Evolutionary conservation across 2,888 invertebrate species (phyloP).

Genomic region (Peribatodes rhomboidaria): DNA sequence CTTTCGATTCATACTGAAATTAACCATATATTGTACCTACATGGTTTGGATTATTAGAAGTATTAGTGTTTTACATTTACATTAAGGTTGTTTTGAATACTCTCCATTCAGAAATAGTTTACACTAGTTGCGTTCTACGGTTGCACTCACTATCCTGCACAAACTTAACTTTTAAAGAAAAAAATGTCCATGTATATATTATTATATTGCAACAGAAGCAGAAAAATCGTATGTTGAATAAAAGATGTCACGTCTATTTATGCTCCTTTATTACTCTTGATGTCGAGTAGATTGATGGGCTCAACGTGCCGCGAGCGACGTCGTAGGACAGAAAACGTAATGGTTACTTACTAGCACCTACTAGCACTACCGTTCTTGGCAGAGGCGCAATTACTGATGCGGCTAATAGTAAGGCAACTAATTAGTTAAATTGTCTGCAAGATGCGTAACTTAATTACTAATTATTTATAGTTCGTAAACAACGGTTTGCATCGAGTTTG

Average conservation of each 20-base stretch:
- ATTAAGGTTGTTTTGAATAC: too few relatives aligned
- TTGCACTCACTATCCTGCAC: too few relatives aligned
- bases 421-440: constrained; percentile 35
- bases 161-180: too few relatives aligned
- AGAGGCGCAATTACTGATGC: constrained; percentile 26
- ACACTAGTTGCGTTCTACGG: too few relatives aligned
- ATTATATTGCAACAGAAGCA: constrained; percentile 27
- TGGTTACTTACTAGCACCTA: constrained; percentile 16
- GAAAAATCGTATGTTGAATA: constrained; percentile 33
- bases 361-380: constrained; percentile 28
- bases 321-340: constrained; percentile 15
- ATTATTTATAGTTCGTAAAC: constrained; percentile 12
- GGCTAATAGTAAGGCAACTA: constrained; percentile 19
- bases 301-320: constrained; percentile 29
- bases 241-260: constrained; percentile 38
- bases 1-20: too few relatives aligned
- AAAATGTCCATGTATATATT: too few relatives aligned
- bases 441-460: constrained; percentile 16
- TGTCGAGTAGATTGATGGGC: constrained; percentile 39
- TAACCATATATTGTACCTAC: too few relatives aligned
- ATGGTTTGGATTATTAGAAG: too few relatives aligned
- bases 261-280: constrained; percentile 33
- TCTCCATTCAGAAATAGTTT: too few relatives aligned
- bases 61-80: too few relatives aligned
- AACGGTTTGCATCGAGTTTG: not conserved